Percentiles rank a stretch among this genome's conserved stretches.
phyloP scores from a whole-genome alignment of 1,140 invertebrate genomes.

The Arion vulgaris region DNA sequence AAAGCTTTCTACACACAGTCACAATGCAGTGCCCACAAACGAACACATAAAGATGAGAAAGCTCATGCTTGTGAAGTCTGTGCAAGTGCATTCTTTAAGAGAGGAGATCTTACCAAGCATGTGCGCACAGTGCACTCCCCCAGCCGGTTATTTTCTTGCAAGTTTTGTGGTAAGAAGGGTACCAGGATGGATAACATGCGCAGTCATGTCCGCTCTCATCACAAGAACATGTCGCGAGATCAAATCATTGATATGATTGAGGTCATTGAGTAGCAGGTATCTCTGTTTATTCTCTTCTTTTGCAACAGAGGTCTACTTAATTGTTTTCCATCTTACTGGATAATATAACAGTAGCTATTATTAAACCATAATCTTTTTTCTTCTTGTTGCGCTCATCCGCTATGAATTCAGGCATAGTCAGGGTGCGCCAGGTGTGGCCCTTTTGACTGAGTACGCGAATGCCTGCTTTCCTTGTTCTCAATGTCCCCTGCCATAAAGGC shows the following conservation, averaged over 20 bases:
- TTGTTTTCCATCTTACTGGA: no score
- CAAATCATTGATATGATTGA: conserved; percentile 48
- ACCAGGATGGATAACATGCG: conserved; percentile 74
- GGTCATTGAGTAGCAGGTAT: conserved; percentile 32
- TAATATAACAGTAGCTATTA: no score
- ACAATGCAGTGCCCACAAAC: conserved; percentile 75
- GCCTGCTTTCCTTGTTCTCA: no score
- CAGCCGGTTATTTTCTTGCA: conserved; percentile 64
- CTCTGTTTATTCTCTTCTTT: no score
- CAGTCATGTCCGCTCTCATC: conserved; percentile 73
- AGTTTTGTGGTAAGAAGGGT: conserved; percentile 73
- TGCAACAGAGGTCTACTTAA: no score
- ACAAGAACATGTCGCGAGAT: conserved; percentile 49
- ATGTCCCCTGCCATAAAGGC: no score
- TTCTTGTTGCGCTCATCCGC: no score
- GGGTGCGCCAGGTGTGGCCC: no score
- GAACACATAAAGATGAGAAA: conserved; percentile 75
- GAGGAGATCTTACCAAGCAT: conserved; percentile 69
- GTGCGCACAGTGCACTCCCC: conserved; percentile 67
- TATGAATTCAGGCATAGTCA: no score
- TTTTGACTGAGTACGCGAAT: no score
- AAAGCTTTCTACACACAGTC: conserved; percentile 78
- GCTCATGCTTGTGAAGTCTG: conserved; percentile 76
- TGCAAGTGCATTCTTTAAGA: conserved; percentile 69
- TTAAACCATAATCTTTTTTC: no score